Conservation (phyloP, 30 jellyfish, hydroid and myxozoan genomes). For the Rhopilema esculentum region DNA sequence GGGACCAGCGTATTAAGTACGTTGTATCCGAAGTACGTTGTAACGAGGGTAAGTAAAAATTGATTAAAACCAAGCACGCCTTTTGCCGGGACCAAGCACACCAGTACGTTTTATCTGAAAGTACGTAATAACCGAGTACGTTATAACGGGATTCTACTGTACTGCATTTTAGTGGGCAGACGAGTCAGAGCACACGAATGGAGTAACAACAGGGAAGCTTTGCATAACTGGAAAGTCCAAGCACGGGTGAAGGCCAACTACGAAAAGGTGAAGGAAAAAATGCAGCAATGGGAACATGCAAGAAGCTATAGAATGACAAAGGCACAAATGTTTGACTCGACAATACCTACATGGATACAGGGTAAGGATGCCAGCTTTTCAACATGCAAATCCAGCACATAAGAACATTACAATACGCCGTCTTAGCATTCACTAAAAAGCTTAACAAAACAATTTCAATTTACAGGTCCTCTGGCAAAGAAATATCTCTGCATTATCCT, state of each 20-base stretch:
- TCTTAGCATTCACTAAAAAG: too few relatives aligned
- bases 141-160: too few relatives aligned
- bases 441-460: background rate
- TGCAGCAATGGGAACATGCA: constrained; percentile 5
- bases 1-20: too few relatives aligned
- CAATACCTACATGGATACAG: constrained; percentile 56
- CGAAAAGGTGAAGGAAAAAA: constrained; percentile 62
- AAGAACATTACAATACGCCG: too few relatives aligned
- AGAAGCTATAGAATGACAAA: constrained; percentile 65
- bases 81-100: too few relatives aligned
- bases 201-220: constrained; percentile 49
- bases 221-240: constrained; percentile 77
- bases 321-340: constrained; percentile 77
- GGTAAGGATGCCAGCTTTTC: constrained; percentile 31
- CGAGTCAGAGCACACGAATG: constrained; percentile 82
- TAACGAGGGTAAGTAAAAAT: too few relatives aligned
- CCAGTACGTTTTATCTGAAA: too few relatives aligned
- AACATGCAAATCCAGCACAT: too few relatives aligned
- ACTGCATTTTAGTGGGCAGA: constrained; percentile 55
- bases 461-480: constrained; percentile 26
- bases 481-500: constrained; percentile 54
- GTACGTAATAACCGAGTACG: too few relatives aligned
- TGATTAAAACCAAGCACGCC: too few relatives aligned
- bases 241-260: constrained; percentile 27
- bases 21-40: too few relatives aligned